phyloP scores from a whole-genome alignment of 1,140 invertebrate genomes.

The Bombus pascuorum region DNA sequence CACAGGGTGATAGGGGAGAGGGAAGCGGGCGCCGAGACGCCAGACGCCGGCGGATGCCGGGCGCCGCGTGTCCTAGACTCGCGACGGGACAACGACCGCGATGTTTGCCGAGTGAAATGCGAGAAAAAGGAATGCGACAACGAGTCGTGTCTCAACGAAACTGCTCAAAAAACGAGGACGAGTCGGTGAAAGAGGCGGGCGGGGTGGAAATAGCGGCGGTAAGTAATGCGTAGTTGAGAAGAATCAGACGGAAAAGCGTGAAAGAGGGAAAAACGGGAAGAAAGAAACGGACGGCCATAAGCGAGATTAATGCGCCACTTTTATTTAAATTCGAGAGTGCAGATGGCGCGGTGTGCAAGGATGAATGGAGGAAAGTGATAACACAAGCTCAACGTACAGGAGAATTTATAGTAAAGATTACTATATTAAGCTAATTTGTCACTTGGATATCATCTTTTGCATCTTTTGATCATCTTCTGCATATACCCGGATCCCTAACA shows the following conservation, averaged over 20 bases:
- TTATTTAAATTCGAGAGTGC: not conserved
- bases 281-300: not conserved
- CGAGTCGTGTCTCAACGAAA: conserved; percentile 13
- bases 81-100: conserved; percentile 64
- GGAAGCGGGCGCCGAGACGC: conserved; percentile 62
- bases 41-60: conserved; percentile 60
- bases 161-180: conserved; percentile 16
- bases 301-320: conserved; percentile 20
- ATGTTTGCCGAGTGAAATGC: conserved; percentile 61
- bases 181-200: not conserved
- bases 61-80: conserved; percentile 68
- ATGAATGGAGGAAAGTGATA: not conserved
- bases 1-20: not conserved
- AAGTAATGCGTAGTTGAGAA: not conserved
- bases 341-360: not conserved
- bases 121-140: conserved; percentile 38
- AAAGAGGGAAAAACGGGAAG: not conserved
- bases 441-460: too few relatives aligned
- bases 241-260: not conserved
- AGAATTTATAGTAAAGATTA: too few relatives aligned
- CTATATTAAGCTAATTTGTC: too few relatives aligned
- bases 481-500: too few relatives aligned
- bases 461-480: too few relatives aligned
- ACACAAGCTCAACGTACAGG: not conserved
- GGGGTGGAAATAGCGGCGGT: not conserved